These are phyloP conservation scores for Chauna torquata DNA, from an alignment of 2,113 vertebrate species.

Conservation along the genomic window DNA sequence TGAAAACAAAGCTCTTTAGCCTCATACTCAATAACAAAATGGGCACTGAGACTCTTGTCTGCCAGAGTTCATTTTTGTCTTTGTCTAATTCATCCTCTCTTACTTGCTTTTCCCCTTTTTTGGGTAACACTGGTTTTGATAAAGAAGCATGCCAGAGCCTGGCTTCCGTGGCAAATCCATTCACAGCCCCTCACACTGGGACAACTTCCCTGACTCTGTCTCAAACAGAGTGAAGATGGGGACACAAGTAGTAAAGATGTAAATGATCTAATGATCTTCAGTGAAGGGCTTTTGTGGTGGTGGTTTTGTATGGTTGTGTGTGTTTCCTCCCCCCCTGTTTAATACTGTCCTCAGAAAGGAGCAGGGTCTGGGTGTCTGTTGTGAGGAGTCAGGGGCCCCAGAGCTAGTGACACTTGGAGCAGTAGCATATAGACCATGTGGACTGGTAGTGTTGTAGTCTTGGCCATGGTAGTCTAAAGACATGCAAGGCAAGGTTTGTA, in stretches of 20 bases:
- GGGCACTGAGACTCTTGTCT: neutral
- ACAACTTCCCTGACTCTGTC: neutral
- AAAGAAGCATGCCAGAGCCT: slow-evolving; percentile 2
- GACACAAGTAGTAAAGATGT: neutral
- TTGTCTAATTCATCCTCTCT: neutral
- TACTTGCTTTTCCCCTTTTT: neutral
- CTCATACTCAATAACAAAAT: neutral
- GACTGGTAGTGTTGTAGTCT: neutral
- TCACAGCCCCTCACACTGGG: neutral
- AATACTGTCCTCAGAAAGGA: neutral
- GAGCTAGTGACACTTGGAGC: neutral
- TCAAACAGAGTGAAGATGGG: neutral
- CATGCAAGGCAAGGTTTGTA: neutral
- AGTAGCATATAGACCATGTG: neutral
- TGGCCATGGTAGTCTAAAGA: neutral
- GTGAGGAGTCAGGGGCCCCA: neutral
- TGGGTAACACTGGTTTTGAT: neutral
- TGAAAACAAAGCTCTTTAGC: neutral
- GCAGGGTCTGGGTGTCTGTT: neutral
- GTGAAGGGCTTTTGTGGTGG: neutral
- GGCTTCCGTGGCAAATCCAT: neutral
- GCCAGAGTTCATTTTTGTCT: neutral
- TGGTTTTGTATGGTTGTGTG: neutral
- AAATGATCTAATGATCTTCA: neutral
- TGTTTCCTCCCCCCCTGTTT: neutral